A percentile compares a stretch with the other conserved stretches of the same genome.
Conservation (phyloP, 2,113 vertebrate species). For the Prunella fulvescens region DNA sequence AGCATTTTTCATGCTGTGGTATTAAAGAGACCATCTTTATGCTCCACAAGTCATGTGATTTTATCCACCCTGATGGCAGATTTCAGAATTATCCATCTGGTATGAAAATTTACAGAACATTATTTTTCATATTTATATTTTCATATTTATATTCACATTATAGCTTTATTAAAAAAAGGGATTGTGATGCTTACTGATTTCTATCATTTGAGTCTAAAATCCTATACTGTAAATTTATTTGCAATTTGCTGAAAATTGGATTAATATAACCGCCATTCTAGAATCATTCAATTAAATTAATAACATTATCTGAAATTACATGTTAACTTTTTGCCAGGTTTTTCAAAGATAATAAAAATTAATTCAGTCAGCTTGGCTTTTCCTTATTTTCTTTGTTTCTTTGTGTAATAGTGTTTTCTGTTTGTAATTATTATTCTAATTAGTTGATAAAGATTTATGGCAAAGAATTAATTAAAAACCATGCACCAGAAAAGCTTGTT, state of each 20-base stretch:
- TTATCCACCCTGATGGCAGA: not conserved
- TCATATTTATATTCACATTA: not conserved
- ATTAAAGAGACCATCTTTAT: not conserved
- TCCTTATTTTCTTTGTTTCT: not conserved
- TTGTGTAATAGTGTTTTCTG: not conserved
- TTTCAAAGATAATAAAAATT: not conserved
- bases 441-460: not conserved
- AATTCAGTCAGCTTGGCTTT: not conserved
- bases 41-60: not conserved
- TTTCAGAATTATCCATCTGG: not conserved
- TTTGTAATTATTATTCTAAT: conserved; percentile 19
- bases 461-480: conserved; percentile 3
- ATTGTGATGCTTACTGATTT: not conserved
- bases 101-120: not conserved
- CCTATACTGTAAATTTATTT: not conserved
- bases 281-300: not conserved
- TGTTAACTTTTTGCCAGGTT: not conserved
- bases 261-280: not conserved
- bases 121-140: not conserved
- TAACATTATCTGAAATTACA: not conserved
- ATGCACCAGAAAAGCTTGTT: conserved; percentile 2
- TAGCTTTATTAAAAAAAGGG: not conserved
- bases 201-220: not conserved
- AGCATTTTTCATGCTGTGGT: not conserved
- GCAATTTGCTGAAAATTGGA: not conserved